phyloP scores from a whole-genome alignment of 2,888 invertebrate species.

The Tyria jacobaeae region DNA sequence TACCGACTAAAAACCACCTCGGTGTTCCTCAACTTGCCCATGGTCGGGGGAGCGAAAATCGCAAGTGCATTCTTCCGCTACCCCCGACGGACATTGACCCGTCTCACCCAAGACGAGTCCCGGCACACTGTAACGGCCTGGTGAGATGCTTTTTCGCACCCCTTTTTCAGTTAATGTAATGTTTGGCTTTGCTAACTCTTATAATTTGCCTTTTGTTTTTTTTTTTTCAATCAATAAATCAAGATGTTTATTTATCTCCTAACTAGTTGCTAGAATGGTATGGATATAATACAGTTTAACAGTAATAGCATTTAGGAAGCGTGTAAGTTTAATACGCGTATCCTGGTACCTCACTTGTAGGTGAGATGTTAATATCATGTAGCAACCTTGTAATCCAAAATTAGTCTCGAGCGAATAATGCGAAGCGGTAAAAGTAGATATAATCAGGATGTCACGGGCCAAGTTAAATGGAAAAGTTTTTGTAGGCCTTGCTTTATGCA shows the following conservation, averaged over 20 bases:
- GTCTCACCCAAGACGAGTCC: too few species aligned
- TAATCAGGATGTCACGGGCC: slow-evolving; percentile 71
- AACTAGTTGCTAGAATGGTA: neutral
- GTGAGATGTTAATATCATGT: slow-evolving; percentile 21
- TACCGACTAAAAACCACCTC: too few species aligned
- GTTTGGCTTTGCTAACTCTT: slow-evolving; percentile 59
- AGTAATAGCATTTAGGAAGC: neutral
- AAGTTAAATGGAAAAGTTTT: slow-evolving; percentile 83
- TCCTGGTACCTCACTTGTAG: slow-evolving; percentile 21
- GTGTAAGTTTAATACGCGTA: neutral
- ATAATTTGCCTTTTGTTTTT: too few species aligned
- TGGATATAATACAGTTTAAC: neutral
- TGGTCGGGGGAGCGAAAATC: too few species aligned
- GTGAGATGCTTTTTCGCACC: too few species aligned
- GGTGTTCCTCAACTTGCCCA: too few species aligned
- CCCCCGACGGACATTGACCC: too few species aligned
- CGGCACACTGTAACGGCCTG: too few species aligned
- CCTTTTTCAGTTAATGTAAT: slow-evolving; percentile 56
- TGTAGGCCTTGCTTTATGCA: slow-evolving; percentile 66
- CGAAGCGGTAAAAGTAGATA: slow-evolving; percentile 56
- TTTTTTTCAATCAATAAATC: too few species aligned
- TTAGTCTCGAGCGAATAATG: slow-evolving; percentile 48
- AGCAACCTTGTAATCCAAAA: slow-evolving; percentile 38
- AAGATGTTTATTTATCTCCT: neutral
- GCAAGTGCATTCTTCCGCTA: too few species aligned